Evolutionary conservation across 1,140 invertebrate genomes (phyloP), one percentile per base, ranked within the genome.

Genomic region (Scaptomyza hsui): DNA sequence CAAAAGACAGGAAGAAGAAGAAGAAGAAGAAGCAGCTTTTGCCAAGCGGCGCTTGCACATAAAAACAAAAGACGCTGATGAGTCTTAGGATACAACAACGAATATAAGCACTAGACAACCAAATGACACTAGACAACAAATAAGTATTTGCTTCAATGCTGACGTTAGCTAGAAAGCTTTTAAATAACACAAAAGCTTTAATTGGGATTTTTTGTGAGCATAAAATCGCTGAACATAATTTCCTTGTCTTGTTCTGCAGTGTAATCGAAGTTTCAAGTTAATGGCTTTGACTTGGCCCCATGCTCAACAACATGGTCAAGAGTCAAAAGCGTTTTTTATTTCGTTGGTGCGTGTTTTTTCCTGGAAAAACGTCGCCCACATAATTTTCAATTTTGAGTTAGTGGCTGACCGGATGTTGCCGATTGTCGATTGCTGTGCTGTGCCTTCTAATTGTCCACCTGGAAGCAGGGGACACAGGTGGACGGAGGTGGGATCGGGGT

Each of bases 31-130:
- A 37, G 32, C 2, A 12, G 29, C 29, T 32, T 12, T 12, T 32
- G 29, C 29, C 29, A 32, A 48, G 71, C 76, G 76, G 76, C 76
- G 76, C 76, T 78, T 79, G 72, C 41, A 19, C 77, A 62, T 81
- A 81, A 86, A 86, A 78, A 81, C 77, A 86, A 86, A 86, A 81
- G 82, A 81, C 72, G 65, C 77, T 77, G 81, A 78, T 77, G 82
- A 73, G 71, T 49, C 47, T 56, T 16, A 5, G 19, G 49, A 16
- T 16, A 41, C 65, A 24, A 68, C 39, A 45, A 42, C 59, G 32
- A 78, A 69, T 65, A 53, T 3, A 35, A 35, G 3, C 32, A 69
- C 57, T 53, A 53, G 52, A 53, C 57, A 52, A 65, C 9, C 19
- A 63, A 39, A 75, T n/a, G 15, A 49, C 76, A 79, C 75, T 51